A percentile compares a stretch with the other conserved stretches of the same genome.
Evolutionary conservation across 2,888 invertebrate genomes (phyloP).

Genomic region (Drosophila neoperkinsi): DNA sequence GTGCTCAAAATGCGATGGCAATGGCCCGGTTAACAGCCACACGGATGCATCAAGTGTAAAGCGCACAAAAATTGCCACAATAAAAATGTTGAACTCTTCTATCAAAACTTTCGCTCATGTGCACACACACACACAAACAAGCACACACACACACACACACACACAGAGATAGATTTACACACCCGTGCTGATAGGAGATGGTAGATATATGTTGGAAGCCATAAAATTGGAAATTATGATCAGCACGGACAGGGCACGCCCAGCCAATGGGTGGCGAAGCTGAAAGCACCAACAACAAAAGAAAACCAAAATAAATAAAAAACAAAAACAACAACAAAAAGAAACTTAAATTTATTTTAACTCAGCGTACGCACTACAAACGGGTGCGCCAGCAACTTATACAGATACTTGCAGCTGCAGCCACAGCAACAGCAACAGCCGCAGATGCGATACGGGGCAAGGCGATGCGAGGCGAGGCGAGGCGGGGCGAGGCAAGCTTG

Average conservation of each 20-base stretch:
- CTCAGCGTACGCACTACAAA: slow-evolving; percentile 39
- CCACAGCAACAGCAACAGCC: slow-evolving; percentile 18
- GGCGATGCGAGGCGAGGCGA: slow-evolving; percentile 17
- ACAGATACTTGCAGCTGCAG: slow-evolving; percentile 19
- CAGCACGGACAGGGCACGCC: slow-evolving; percentile 42
- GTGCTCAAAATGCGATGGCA: slow-evolving; percentile 41
- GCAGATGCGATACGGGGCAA: slow-evolving; percentile 20
- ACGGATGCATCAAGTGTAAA: slow-evolving; percentile 60
- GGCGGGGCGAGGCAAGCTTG: slow-evolving; percentile 22
- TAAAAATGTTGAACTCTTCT: slow-evolving; percentile 46
- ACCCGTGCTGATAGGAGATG: slow-evolving; percentile 38
- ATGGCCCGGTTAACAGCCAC: slow-evolving; percentile 46
- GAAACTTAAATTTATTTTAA: slow-evolving; percentile 1
- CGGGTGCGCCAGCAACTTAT: slow-evolving; percentile 47
- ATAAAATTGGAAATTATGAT: slow-evolving; percentile 67
- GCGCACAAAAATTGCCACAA: slow-evolving; percentile 54
- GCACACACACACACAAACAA: slow-evolving; percentile 21
- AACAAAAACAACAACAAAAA: not conserved
- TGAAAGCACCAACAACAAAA: slow-evolving; percentile 2
- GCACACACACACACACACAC: slow-evolving; percentile 12
- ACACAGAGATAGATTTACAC: not conserved
- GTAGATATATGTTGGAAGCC: slow-evolving; percentile 42
- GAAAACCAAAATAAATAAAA: not conserved
- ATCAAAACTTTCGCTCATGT: slow-evolving; percentile 54
- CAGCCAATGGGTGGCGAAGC: slow-evolving; percentile 30